Evolutionary conservation across 2,113 vertebrate species (phyloP), one percentile per base, ranked within the genome.

Genomic region (Barnardius zonarius): DNA sequence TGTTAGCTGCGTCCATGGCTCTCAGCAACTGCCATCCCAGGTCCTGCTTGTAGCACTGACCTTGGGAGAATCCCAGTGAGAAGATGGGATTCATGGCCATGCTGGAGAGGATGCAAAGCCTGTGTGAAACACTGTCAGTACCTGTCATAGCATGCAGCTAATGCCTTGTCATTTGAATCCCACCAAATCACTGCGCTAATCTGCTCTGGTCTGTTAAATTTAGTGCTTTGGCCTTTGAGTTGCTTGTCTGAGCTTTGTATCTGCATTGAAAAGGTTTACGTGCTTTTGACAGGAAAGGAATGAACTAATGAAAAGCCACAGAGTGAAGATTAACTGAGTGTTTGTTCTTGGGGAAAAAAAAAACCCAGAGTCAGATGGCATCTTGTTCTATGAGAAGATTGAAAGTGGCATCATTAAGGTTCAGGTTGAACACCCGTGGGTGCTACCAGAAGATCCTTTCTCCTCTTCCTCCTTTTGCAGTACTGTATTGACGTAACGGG

Each of bases 201-300:
- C 79, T 90, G 63, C 31, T 90, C 79, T 66, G 82, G 35, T 82
- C 90, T 88, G 72, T 86, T 95, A 88, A 68, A 92, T 88, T 52
- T 90, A 89, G 77, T 91, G 66, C 66, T 93, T 95, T 95, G 89
- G 94, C 92, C 69, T 95, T 95, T 72, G 49, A 90, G 77, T 92
- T 15, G 3, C 86, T 92, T 92, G 84, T 85, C 69, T 82, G 77
- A 72, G 93, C 91, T 87, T 75, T 79, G 73, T 84, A 76, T 80
- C 80, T 91, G 80, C 81, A 49, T 89, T 79, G n/a, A 25, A 86
- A 86, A 94, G 55, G 76, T 88, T 92, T 92, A 74, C 18, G 19
- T 94, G 69, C 69, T 76, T 92, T 80, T 91, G 75, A 81, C 1
- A 3, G 44, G 68, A 86, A 90, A 84, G 69, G 69, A 91, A 88